Evolutionary conservation across 2,888 invertebrate genomes (phyloP).

Genomic region (Drosophila picticornis): DNA sequence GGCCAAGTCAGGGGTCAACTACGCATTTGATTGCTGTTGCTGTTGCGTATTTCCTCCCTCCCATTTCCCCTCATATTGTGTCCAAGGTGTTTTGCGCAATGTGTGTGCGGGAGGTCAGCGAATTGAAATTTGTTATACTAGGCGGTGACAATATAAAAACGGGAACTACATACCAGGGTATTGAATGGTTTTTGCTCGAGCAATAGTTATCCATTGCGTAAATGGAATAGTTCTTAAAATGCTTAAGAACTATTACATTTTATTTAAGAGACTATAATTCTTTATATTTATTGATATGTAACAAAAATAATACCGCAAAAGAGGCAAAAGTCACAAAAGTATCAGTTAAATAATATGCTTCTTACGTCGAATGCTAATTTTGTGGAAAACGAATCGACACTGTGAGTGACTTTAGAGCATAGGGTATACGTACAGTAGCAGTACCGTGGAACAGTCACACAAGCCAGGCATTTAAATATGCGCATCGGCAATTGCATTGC

Average conservation of each 20-base stretch:
- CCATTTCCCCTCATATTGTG: background rate
- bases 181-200: background rate
- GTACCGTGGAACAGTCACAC: conserved; percentile 23
- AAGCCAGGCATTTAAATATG: conserved; percentile 64
- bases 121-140: conserved; percentile 50
- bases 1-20: conserved; percentile 68
- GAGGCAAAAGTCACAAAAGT: background rate
- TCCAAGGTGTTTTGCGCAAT: conserved; percentile 42
- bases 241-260: background rate
- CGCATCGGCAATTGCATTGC: conserved; percentile 68
- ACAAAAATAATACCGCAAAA: background rate
- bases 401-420: background rate
- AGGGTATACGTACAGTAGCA: conserved; percentile 37
- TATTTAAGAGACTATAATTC: background rate
- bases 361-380: background rate
- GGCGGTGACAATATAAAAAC: conserved; percentile 22
- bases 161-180: conserved; percentile 5
- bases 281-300: background rate
- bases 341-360: background rate
- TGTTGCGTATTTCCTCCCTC: conserved; percentile 37
- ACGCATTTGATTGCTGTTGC: conserved; percentile 65
- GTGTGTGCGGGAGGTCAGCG: conserved; percentile 64
- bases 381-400: conserved; percentile 2
- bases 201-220: background rate
- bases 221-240: background rate